Conservation (phyloP, 2,113 vertebrate species). For the Heloderma charlesbogerti region DNA sequence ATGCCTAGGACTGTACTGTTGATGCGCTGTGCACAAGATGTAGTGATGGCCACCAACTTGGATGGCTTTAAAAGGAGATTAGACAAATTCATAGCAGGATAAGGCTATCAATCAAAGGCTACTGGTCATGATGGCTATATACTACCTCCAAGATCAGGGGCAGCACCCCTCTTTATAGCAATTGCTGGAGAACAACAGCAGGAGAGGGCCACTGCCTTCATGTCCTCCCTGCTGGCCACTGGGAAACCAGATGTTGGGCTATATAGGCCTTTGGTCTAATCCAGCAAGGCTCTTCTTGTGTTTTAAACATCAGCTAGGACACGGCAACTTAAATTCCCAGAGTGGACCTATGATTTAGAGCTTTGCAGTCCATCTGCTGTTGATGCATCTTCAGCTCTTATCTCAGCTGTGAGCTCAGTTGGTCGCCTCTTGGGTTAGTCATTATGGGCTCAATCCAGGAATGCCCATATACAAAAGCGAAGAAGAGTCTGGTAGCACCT, state of each 20-base stretch:
- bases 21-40: neutral
- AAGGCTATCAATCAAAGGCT: neutral
- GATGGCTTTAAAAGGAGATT: neutral
- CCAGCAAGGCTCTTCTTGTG: neutral
- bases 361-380: neutral
- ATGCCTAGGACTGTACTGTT: neutral
- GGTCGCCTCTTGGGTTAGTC: neutral
- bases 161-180: neutral
- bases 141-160: neutral
- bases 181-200: neutral
- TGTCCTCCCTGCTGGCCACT: neutral
- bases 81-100: no score
- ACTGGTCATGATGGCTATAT: neutral
- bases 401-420: neutral
- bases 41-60: neutral
- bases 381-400: neutral
- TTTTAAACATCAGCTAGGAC: neutral
- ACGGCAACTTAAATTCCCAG: neutral
- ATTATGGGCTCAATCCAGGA: neutral
- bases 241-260: neutral
- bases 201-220: neutral
- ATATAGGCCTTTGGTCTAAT: neutral
- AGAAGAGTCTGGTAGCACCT: no score
- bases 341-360: neutral
- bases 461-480: neutral